These are phyloP conservation scores for Pampusana beccarii DNA, from an alignment of 2,113 vertebrate species.

Conservation along the genomic window DNA sequence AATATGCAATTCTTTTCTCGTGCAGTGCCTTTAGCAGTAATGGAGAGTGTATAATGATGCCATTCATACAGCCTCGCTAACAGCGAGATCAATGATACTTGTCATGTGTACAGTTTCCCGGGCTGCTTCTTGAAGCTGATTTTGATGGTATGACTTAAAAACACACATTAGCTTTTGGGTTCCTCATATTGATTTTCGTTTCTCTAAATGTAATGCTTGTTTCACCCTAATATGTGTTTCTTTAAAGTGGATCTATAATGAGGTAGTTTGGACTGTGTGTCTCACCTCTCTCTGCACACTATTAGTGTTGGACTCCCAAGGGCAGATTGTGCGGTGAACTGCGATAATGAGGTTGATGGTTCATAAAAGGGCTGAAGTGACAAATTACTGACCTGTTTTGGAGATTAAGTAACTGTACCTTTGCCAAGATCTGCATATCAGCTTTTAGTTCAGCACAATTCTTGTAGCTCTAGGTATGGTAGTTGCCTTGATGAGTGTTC, in stretches of 20 bases:
- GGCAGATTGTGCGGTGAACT: constrained; percentile 68
- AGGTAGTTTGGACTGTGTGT: constrained; percentile 48
- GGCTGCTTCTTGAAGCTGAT: neutral
- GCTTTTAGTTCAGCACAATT: constrained; percentile 14
- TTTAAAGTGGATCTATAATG: constrained; percentile 66
- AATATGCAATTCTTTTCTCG: neutral
- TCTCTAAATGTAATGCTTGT: constrained; percentile 32
- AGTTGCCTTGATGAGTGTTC: neutral
- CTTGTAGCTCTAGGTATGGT: neutral
- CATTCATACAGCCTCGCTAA: neutral
- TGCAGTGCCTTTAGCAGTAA: neutral
- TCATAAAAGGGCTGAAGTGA: constrained; percentile 70
- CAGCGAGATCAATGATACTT: constrained; percentile 32
- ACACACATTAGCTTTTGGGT: neutral
- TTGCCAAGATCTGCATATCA: constrained; percentile 17
- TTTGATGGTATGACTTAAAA: constrained; percentile 3
- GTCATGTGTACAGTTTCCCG: constrained; percentile 1
- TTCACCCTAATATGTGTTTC: constrained; percentile 51
- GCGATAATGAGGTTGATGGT: constrained; percentile 72
- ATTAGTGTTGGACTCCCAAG: constrained; percentile 66
- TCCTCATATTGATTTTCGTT: constrained; percentile 47
- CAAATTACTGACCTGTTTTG: constrained; percentile 72
- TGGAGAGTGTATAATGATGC: constrained; percentile 8
- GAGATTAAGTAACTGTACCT: constrained; percentile 33
- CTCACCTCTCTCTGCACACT: constrained; percentile 39